A percentile compares a stretch with the other conserved stretches of the same genome.
Conservation (phyloP, 2,797 vertebrate genomes). For the Pempheris klunzingeri region DNA sequence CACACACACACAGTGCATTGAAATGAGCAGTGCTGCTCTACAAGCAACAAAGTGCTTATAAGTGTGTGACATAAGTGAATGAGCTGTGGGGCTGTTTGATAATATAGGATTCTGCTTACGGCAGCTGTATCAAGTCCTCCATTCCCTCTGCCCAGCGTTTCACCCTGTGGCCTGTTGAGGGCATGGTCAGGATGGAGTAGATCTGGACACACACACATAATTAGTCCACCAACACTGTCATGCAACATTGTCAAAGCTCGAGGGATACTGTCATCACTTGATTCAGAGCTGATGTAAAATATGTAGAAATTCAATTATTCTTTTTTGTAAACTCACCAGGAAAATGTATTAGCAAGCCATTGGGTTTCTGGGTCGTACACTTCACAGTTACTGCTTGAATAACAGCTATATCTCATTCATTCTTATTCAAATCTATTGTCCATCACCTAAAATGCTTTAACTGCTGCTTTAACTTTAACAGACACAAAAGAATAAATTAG, state of each 20-base stretch:
- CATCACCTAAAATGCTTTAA: not conserved
- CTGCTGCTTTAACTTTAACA: not conserved
- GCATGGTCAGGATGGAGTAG: constrained; percentile 91
- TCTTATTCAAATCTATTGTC: not conserved
- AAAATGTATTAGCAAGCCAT: constrained; percentile 1
- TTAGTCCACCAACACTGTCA: constrained; percentile 44
- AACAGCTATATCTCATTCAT: not conserved
- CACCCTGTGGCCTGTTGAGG: constrained; percentile 84
- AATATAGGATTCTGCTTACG: constrained; percentile 86
- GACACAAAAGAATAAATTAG: not conserved
- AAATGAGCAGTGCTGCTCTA: constrained; percentile 31
- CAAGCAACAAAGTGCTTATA: constrained; percentile 23
- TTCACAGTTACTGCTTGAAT: constrained; percentile 11
- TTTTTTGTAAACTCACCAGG: constrained; percentile 3
- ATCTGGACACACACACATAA: constrained; percentile 84
- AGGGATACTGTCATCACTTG: constrained; percentile 20
- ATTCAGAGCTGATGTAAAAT: constrained; percentile 35
- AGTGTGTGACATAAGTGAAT: constrained; percentile 36
- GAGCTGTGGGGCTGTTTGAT: constrained; percentile 37
- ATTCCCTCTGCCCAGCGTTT: constrained; percentile 88
- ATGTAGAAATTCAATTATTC: constrained; percentile 19
- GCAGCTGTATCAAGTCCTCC: constrained; percentile 97
- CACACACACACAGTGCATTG: constrained; percentile 15
- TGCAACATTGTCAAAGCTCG: constrained; percentile 33
- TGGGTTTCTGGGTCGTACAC: not conserved